Percentiles rank a stretch among this genome's conserved stretches.
Conservation (phyloP, 2,113 vertebrate species). For the Thalassarche chlororhynchos region DNA sequence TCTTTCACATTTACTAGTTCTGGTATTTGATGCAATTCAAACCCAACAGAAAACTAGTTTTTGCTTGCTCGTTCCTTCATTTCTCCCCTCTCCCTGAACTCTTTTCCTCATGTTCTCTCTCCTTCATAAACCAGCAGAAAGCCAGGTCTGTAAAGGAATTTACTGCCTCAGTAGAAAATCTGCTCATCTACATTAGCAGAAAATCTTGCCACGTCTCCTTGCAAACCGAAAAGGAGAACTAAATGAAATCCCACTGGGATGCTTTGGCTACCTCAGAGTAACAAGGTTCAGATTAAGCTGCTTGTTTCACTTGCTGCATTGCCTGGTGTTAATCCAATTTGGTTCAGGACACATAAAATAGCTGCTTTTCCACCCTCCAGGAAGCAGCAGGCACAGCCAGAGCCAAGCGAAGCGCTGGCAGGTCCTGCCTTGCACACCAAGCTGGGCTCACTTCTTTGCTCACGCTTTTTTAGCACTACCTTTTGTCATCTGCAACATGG, state of each 20-base stretch:
- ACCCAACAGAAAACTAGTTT: not conserved
- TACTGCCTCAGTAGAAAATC: not conserved
- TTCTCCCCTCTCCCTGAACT: not conserved
- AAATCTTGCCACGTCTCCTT: not conserved
- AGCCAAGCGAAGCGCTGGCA: not conserved
- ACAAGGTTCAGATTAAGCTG: not conserved
- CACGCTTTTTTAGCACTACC: accelerated
- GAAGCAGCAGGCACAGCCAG: not conserved
- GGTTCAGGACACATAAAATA: not conserved
- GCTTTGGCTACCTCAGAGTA: not conserved
- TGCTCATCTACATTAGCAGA: not conserved
- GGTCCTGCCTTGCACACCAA: accelerated
- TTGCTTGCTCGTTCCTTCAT: not conserved
- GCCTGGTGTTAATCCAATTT: not conserved
- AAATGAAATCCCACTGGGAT: not conserved
- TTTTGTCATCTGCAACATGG: not conserved
- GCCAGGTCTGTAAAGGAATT: not conserved
- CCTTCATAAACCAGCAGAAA: not conserved
- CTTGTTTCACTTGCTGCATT: not conserved
- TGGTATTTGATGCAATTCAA: not conserved
- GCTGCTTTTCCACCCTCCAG: accelerated
- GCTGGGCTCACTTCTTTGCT: not conserved
- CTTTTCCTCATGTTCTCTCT: not conserved
- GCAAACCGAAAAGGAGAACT: not conserved
- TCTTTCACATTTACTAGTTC: not conserved